These are phyloP conservation scores for Pedionomus torquatus DNA, from an alignment of 2,113 vertebrate genomes.

Conservation along the genomic window DNA sequence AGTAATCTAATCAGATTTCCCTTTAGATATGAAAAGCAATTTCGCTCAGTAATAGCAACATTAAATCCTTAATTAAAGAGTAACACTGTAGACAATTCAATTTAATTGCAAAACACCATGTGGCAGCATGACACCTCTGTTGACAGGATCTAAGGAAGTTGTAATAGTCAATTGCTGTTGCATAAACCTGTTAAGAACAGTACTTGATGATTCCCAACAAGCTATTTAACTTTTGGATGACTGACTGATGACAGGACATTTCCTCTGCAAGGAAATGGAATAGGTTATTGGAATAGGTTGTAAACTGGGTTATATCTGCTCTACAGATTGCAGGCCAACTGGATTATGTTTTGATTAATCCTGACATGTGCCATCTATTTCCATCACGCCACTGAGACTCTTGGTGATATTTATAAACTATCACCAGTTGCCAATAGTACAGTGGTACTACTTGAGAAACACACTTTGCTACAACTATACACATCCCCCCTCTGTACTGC, in stretches of 20 bases:
- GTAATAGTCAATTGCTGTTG: not conserved
- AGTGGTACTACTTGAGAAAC: not conserved
- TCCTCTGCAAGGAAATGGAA: not conserved
- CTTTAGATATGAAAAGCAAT: not conserved
- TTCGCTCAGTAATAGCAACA: not conserved
- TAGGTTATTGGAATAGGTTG: not conserved
- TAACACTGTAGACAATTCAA: not conserved
- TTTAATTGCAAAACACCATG: not conserved
- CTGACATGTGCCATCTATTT: not conserved
- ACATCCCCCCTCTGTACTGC: no score
- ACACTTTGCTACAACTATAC: not conserved
- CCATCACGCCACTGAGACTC: not conserved
- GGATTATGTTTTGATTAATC: not conserved
- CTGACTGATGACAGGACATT: not conserved
- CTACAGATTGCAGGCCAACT: not conserved
- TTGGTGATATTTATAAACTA: not conserved
- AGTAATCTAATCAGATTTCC: not conserved
- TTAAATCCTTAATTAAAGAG: not conserved
- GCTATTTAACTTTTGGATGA: not conserved
- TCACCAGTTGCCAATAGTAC: not conserved
- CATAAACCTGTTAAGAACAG: not conserved
- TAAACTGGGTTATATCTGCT: not conserved
- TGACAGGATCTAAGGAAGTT: not conserved
- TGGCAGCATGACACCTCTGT: not conserved
- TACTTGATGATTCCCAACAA: not conserved